Conservation (phyloP, 2,113 vertebrate species). For the Chrysochloris asiatica region DNA sequence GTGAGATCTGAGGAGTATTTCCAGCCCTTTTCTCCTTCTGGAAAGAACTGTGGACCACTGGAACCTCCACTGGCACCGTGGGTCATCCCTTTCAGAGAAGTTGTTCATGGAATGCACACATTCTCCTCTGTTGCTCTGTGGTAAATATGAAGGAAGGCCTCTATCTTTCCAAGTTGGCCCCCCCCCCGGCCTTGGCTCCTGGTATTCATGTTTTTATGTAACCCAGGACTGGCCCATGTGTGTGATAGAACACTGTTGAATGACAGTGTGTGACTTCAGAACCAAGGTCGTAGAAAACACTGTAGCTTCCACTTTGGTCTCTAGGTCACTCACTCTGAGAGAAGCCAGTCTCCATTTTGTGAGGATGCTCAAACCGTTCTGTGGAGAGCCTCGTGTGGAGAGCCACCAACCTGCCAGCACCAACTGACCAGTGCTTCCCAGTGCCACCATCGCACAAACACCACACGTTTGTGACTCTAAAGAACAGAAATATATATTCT, state of each 20-base stretch:
- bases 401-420: not conserved
- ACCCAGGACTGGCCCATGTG: not conserved
- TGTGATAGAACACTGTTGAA: not conserved
- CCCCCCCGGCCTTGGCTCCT: not conserved
- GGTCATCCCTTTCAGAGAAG: not conserved
- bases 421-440: not conserved
- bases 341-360: not conserved
- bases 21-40: not conserved
- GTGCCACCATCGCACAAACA: not conserved
- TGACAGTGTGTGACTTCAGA: not conserved
- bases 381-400: not conserved
- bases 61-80: not conserved
- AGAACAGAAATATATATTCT: not conserved
- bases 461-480: not conserved
- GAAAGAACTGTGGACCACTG: not conserved
- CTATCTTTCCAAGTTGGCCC: not conserved
- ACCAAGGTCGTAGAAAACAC: not conserved
- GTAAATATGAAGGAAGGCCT: not conserved
- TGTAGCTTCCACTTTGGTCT: not conserved
- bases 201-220: not conserved
- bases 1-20: fast-evolving
- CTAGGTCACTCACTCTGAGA: not conserved
- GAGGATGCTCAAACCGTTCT: not conserved
- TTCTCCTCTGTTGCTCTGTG: not conserved
- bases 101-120: not conserved